Conservation (phyloP, 2,888 invertebrate species). For the Timandra comae region DNA sequence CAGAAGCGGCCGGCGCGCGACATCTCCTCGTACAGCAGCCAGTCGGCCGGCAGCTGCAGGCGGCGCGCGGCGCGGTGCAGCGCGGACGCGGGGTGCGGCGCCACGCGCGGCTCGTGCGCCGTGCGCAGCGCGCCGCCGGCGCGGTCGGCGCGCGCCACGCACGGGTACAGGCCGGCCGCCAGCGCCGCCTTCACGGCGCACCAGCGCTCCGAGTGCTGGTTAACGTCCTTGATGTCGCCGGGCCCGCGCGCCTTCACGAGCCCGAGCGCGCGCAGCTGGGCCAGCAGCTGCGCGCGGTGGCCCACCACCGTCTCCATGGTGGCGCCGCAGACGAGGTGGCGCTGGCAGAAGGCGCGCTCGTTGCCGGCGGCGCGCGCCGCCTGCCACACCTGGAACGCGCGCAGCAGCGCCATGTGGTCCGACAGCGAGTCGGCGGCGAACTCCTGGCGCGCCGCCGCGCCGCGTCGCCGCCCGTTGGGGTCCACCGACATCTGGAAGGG, state of each 20-base stretch:
- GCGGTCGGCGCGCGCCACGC: constrained; percentile 85
- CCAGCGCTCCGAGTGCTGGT: constrained; percentile 90
- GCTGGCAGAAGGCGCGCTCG: constrained; percentile 83
- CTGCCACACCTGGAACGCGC: constrained; percentile 86
- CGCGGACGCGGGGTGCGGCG: constrained; percentile 79
- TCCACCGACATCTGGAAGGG: constrained; percentile 86
- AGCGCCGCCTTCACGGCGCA: constrained; percentile 93
- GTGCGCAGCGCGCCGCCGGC: constrained; percentile 79
- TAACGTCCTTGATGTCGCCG: constrained; percentile 78
- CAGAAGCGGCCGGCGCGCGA: constrained; percentile 82
- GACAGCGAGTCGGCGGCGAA: constrained; percentile 87
- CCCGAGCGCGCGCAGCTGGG: constrained; percentile 85
- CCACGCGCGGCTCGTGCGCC: constrained; percentile 74
- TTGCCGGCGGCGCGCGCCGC: constrained; percentile 77
- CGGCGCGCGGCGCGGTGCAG: constrained; percentile 69
- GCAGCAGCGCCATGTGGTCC: constrained; percentile 91
- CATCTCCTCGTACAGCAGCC: constrained; percentile 93
- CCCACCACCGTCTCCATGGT: constrained; percentile 94
- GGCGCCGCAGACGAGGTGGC: constrained; percentile 85
- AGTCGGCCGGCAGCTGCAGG: constrained; percentile 81
- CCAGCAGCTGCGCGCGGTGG: constrained; percentile 88
- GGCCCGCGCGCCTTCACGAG: constrained; percentile 81
- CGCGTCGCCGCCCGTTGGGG: constrained; percentile 79
- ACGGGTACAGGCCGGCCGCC: constrained; percentile 93
- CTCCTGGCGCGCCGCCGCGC: constrained; percentile 79